Evolutionary conservation across 2,797 vertebrate genomes (phyloP), one percentile per base, ranked within the genome.

Genomic region (Poecilia gillii): DNA sequence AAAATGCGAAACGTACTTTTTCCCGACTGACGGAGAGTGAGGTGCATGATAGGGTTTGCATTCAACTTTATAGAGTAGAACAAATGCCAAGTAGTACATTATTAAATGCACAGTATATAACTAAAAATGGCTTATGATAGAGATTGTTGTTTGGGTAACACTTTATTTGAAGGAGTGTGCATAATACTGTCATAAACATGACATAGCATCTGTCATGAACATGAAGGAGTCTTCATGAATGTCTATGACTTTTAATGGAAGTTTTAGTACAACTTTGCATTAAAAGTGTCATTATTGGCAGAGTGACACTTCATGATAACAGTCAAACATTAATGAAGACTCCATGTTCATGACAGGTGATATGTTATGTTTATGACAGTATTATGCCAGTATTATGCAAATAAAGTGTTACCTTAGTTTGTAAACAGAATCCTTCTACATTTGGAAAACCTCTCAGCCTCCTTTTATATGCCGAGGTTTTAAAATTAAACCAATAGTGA

Each of bases 51-150:
- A 39, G 0, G 33, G 16, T 3, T 55, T 66, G 23, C 20, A 76
- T 28, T 76, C 46, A 77, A 53, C 71, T 20, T 23, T 55, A 51
- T 2, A 75, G 47, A 43, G 53, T 43, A 14, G 45, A 57, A 73
- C 12, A 77, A 64, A 73, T 84, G 74, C 68, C 72, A 46, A 7
- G 55, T 41, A 47, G 57, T 28, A 18, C 33, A 23, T 39, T 9
- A 39, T 23, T 7, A 66, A 66, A 39, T 16, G 31, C 57, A 16
- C 28, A 66, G 33, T 39, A 66, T 66, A 18, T 20, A 39, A 20
- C 16, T 77, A 9, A 80, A 80, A 82, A 57, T 70, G 20, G 73
- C 68, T 74, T 33, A 16, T 16, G 55, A 13, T 43, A 36, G 16
- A 68, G 66, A 73, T 77, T 72, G 64, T 20, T 9, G 51, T 53